Percentiles rank a stretch among this genome's conserved stretches.
These are phyloP conservation scores for Pseudeuparius sepicola DNA, from an alignment of 2,888 invertebrate genomes.

Conservation along the genomic window DNA sequence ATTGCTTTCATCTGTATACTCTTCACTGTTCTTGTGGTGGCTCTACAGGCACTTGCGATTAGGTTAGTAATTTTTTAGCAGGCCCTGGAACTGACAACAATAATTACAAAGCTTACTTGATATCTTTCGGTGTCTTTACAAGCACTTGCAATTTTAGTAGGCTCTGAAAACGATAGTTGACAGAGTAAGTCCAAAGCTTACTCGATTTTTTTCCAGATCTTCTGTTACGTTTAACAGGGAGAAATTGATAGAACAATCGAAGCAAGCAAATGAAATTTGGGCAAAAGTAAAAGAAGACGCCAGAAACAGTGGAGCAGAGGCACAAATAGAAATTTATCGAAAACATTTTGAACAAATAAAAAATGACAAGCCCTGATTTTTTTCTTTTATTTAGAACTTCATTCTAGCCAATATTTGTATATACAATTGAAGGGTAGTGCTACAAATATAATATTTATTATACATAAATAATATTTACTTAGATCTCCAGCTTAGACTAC, in stretches of 20 bases:
- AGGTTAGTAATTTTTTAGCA: constrained; percentile 41
- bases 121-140: not conserved
- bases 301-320: constrained; percentile 46
- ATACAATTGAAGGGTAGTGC: too few species aligned
- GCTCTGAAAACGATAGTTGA: not conserved
- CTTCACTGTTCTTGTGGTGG: constrained; percentile 48
- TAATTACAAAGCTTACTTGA: too few species aligned
- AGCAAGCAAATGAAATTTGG: constrained; percentile 42
- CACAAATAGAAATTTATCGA: constrained; percentile 37
- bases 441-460: too few species aligned
- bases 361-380: too few species aligned
- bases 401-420: too few species aligned
- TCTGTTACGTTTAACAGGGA: constrained; percentile 43
- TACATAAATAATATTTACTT: constrained; percentile 16
- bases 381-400: too few species aligned
- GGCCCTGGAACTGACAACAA: too few species aligned
- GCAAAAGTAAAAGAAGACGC: constrained; percentile 46
- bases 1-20: constrained; percentile 49
- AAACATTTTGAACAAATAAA: constrained; percentile 13
- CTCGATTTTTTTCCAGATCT: constrained; percentile 38
- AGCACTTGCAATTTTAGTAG: not conserved
- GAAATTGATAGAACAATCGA: constrained; percentile 42
- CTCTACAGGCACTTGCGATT: constrained; percentile 50
- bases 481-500: constrained; percentile 26
- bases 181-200: not conserved